Base-by-base conservation (phyloP, 1,140 invertebrate species). In the Drosophila ambigua region DNA sequence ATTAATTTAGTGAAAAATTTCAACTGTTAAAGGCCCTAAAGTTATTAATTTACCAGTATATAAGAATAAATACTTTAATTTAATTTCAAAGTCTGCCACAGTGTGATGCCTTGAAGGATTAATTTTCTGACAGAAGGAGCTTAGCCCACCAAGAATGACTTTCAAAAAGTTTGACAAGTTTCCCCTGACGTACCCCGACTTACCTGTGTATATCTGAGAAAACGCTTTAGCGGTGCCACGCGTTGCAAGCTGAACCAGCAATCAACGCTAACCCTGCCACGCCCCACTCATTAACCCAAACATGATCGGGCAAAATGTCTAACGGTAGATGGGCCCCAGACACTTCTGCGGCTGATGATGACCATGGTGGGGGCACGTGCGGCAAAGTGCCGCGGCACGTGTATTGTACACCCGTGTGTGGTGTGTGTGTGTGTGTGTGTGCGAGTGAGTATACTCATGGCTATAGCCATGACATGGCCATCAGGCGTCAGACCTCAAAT, bases 261-360 rank as follows among this genome's bases (percentile, higher is more conserved):
- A 85, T 87, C 82, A 87, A 72, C 79, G 82, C 65, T 64, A 49
- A 65, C 48, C 58, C 67, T 66, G 72, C 79, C 83, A 83, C 83
- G 83, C 83, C 83, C 79, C 79, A 83, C 77, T 89, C 85, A 88
- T 88, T 88, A 88, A 73, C 83, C 82, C 83, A 63, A 83, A 89
- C 79, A 89, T 88, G 84, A 88, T 74, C 75, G 75, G 65, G 79
- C 79, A 80, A 62, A 88, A 63, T 71, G 66, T 69, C 83, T 87
- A 87, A 87, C 82, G 82, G 82, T 87, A 82, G 59, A 72, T 81
- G 73, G 61, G 57, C 77, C 35, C 41, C 64, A 68, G 59, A 54
- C 64, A 65, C 35, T 39, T 39, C 5, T 39, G 35, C 60, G 71
- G 65, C 76, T 16, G 16, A 77, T 68, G 66, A 68, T 78, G 66